Base-by-base conservation (phyloP, 2,113 vertebrate species). In the Lynx canadensis region DNA sequence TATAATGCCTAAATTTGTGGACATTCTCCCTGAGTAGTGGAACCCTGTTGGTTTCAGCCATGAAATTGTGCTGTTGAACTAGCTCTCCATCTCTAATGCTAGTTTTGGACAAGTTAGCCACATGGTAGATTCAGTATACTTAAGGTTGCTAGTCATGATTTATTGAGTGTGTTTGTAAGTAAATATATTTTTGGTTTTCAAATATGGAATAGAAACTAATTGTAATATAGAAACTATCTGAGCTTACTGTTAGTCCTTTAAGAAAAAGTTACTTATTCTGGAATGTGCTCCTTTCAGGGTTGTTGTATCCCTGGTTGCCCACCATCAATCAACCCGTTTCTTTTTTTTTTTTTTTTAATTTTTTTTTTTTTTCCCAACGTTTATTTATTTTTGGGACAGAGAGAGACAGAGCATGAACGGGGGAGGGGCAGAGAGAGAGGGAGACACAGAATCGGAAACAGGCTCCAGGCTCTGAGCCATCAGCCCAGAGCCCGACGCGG, bases 301-400 rank as follows among this genome's bases (percentile, higher is more conserved):
- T 98, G 91, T 96, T 94, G 97, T 97, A 91, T 98, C 97, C 95
- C 74, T 98, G 96, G 98, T 98, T 98, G 94, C 98, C 96, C 95
- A 97, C 97, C 97, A 97, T 94, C 96, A 97, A 74, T 74, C 83
- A 68, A 98, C 97, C 95, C 97, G 95, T 98, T 98, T 81, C 82
- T 98, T 98, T 98, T n/a, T n/a, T n/a, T n/a, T n/a, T n/a, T n/a
- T n/a, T n/a, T n/a, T n/a, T n/a, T n/a, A n/a, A n/a, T n/a, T n/a
- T n/a, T n/a, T n/a, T n/a, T n/a, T n/a, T n/a, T n/a, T n/a, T n/a
- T n/a, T n/a, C n/a, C n/a, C n/a, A n/a, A n/a, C n/a, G n/a, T n/a
- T n/a, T n/a, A n/a, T n/a, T n/a, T n/a, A n/a, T n/a, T n/a, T n/a
- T n/a, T n/a, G n/a, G n/a, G n/a, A n/a, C n/a, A n/a, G n/a, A n/a